Base-by-base conservation (phyloP, 23 tunicate genomes). In the Ascidia mentula region DNA sequence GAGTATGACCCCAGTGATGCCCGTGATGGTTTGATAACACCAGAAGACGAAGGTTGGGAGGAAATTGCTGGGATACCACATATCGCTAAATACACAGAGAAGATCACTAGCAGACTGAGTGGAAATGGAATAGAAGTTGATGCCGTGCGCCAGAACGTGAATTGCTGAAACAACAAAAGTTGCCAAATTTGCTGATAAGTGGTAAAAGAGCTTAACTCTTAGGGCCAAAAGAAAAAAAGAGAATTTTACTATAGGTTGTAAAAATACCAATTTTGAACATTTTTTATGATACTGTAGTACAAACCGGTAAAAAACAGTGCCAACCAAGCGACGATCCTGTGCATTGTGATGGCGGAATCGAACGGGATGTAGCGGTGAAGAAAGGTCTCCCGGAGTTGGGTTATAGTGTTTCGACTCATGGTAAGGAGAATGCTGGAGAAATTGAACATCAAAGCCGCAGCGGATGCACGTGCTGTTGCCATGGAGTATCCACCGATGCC, bases 311-410 rank as follows among this genome's bases (percentile, higher is more conserved):
- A 87, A 46, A 83, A 37, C 34, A 87, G 46, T 0, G 97, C 97
- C 75, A 82, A 75, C 97, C 97, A 92, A 32, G 97, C 97, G 13
- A 92, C 69, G 20, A 84, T 45, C 76, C 77, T 76, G 42, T 92
- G 97, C 89, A 92, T 84, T 30, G 85, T 32, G 7, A 92, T 85
- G 4, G 97, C 97, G 45, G 92, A 79, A 73, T 92, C 97, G 39
- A 92, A 92, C 0, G 97, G 97, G 20, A 92, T 87, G 73, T 82
- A 92, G n/a, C 86, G 92, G 75, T 87, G 89, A n/a, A 92, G 86
- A 65, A 92, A 92, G 20, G 97, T 92, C 60, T 92, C 97, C 36
- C 97, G 73, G 30, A 92, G 79, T 36, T 82, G 37, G 1, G 97
- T 92, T 82, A 92, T 87, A 6, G 91, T 92, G 82, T 92, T 92